Evolutionary conservation across 2,113 vertebrate genomes (phyloP).

Genomic region (Lepus americanus): DNA sequence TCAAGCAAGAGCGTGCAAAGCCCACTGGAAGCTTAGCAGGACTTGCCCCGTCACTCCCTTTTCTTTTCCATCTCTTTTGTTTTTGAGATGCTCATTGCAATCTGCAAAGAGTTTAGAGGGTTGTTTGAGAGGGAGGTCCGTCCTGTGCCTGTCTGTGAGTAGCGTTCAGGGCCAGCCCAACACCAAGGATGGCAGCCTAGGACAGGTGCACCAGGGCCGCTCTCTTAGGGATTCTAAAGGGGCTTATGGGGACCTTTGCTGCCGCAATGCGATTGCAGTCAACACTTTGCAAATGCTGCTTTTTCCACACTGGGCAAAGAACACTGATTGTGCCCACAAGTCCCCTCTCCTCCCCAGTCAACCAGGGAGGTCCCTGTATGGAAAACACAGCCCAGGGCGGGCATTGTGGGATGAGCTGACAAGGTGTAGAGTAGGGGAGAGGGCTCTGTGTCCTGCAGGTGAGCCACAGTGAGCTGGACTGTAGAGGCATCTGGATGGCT

Average conservation of each 20-base stretch:
- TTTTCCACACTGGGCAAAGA: slow-evolving; percentile 30
- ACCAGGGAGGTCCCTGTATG: neutral
- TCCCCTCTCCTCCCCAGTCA: neutral
- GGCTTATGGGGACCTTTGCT: neutral
- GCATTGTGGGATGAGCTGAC: neutral
- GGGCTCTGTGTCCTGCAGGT: no score
- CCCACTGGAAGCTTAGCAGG: neutral
- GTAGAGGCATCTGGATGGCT: no score
- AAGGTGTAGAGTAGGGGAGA: neutral
- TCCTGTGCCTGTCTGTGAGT: neutral
- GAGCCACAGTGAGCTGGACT: no score
- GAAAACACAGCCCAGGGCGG: neutral
- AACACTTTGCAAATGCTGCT: neutral
- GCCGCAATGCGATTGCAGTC: neutral
- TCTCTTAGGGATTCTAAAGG: neutral
- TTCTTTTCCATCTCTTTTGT: neutral
- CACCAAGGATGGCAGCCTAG: no score
- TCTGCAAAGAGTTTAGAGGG: neutral
- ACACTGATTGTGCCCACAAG: neutral
- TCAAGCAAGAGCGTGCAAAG: neutral
- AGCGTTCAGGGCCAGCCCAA: no score
- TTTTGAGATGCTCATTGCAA: neutral
- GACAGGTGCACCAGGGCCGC: neutral
- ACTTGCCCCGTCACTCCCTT: neutral
- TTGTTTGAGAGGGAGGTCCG: neutral